Percentiles rank a stretch among this genome's conserved stretches.
Conservation (phyloP, 2,888 invertebrate genomes). For the Cremastinae sp. region DNA sequence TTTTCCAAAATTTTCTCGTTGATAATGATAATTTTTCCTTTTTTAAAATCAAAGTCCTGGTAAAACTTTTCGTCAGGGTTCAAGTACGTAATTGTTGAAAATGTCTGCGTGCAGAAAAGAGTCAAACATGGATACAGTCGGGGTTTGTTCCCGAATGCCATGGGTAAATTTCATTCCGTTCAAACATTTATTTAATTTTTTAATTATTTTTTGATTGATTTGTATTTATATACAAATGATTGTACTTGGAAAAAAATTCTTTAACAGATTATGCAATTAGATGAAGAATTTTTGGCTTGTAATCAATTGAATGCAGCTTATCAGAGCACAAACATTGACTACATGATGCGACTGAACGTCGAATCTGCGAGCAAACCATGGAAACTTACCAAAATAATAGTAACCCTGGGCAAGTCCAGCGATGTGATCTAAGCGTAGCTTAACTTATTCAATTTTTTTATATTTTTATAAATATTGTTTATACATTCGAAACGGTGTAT, state of each 20-base stretch:
- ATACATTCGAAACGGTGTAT: neutral
- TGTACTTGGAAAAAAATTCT: neutral
- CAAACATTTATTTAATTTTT: neutral
- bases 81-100: neutral
- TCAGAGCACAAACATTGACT: constrained; percentile 65
- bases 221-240: neutral
- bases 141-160: constrained; percentile 37
- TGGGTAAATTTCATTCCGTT: constrained; percentile 42
- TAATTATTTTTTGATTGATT: neutral
- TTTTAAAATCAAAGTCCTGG: neutral
- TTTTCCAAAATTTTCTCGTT: neutral
- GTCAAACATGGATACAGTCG: constrained; percentile 3
- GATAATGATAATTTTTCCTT: neutral
- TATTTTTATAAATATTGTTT: constrained; percentile 5
- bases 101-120: constrained; percentile 31
- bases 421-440: too few species aligned
- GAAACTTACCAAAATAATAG: constrained; percentile 83
- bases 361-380: constrained; percentile 70
- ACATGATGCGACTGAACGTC: constrained; percentile 64
- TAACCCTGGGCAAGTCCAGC: constrained; percentile 76
- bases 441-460: too few species aligned
- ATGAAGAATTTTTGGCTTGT: constrained; percentile 60
- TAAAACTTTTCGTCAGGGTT: neutral
- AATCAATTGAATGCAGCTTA: constrained; percentile 65
- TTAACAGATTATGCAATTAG: constrained; percentile 62